Evolutionary conservation across 37 sponge, comb jelly and placozoan species (phyloP), one percentile per base, ranked within the genome.

Genomic region (Eunapius fragilis): DNA sequence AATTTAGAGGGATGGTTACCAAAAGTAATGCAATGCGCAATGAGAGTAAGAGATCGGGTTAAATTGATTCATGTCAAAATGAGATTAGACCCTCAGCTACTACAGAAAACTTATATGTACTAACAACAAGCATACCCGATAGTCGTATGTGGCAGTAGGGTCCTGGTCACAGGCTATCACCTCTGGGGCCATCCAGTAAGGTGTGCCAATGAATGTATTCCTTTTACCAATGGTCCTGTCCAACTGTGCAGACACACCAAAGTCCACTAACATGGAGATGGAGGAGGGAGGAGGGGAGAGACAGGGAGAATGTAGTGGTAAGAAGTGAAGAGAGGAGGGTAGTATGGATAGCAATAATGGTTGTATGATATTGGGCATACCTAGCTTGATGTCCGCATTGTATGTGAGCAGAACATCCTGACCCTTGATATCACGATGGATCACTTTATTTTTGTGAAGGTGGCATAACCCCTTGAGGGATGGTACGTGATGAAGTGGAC

Each of bases 111-210:
- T 11, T 45, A 45, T n/a, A 45, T 45, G 47, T 45, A 45, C 4
- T 45, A 9, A 9, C 9, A 13, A 0, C 38, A 2, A 10, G 72
- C 94, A 86, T 68, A 96, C 96, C 49, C 98, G 76, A 78, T 97
- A 92, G 84, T 98, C 98, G 72, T 98, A 98, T 4, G 98, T 95
- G 10, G 96, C 96, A 0, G 91, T 86, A 23, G 97, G 95, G 81
- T 98, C 93, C 75, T 98, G 95, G 79, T 98, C 97, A 88, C 98
- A 98, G 31, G 97, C 98, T 49, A 98, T 98, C 19, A n/a, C n/a
- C n/a, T n/a, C n/a, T n/a, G n/a, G n/a, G n/a, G n/a, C n/a, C n/a
- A n/a, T n/a, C n/a, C n/a, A 97, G 77, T 97, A 97, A 0, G 98
- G 98, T 2, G 95, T 98, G 24, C 98, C 98, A 74, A 98, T 98